Evolutionary conservation across 2,113 vertebrate species (phyloP).

Genomic region (Nipponia nippon): DNA sequence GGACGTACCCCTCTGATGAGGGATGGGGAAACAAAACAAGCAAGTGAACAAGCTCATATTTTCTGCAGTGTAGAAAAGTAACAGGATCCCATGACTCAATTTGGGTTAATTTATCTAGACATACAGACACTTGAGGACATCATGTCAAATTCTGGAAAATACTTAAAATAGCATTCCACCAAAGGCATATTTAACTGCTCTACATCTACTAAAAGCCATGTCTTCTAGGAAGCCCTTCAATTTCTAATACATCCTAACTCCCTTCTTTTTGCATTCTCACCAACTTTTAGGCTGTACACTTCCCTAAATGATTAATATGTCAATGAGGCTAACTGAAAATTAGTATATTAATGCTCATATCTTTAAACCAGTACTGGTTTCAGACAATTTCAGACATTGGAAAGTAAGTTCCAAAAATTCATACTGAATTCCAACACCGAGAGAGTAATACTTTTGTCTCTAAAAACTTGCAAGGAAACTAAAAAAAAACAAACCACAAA

Average conservation of each 20-base stretch:
- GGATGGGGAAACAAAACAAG: neutral
- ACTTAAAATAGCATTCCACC: neutral
- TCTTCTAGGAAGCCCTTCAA: neutral
- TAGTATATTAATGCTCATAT: neutral
- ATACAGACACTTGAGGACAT: neutral
- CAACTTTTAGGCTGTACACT: neutral
- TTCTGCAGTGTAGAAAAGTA: neutral
- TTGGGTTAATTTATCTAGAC: neutral
- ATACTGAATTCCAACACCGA: neutral
- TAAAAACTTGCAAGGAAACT: neutral
- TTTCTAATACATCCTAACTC: neutral
- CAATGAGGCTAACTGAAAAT: neutral
- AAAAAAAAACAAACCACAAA: accelerated
- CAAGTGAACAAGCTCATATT: neutral
- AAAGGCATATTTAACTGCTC: neutral
- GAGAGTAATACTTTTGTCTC: neutral
- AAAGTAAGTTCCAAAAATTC: neutral
- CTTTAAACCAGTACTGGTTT: neutral
- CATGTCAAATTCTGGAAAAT: neutral
- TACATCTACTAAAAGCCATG: neutral
- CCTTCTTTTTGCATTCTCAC: neutral
- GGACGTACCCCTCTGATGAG: neutral
- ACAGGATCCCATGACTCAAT: neutral
- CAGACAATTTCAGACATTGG: neutral
- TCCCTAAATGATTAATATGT: neutral